phyloP scores from a whole-genome alignment of 2,888 invertebrate genomes.

The Leptogaster cylindrica region DNA sequence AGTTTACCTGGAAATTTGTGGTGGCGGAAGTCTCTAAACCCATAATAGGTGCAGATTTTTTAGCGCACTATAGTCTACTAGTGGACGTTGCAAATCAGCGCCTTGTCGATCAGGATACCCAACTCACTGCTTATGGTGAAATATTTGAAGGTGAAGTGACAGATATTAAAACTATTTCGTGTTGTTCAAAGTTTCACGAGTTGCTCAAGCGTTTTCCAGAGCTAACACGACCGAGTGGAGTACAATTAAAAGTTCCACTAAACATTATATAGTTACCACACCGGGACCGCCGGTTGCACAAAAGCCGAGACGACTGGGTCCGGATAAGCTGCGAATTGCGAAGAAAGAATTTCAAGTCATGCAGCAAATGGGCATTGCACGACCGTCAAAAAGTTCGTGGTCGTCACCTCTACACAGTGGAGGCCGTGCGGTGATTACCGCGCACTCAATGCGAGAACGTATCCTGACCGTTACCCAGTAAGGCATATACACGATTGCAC shows the following conservation, averaged over 20 bases:
- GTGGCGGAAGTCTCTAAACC: not conserved
- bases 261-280: not conserved
- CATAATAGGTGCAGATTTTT: not conserved
- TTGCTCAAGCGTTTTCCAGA: not conserved
- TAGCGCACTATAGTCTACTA: not conserved
- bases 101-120: not conserved
- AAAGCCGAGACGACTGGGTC: not conserved
- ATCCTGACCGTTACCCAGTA: no score
- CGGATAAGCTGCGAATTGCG: slow-evolving; percentile 38
- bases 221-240: not conserved
- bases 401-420: not conserved
- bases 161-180: not conserved
- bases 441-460: no score
- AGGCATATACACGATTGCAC: no score
- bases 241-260: not conserved
- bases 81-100: not conserved
- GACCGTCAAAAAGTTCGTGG: slow-evolving; percentile 41
- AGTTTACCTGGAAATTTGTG: not conserved
- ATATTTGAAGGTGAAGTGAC: no score
- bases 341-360: slow-evolving; percentile 37
- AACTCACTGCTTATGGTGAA: not conserved
- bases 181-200: not conserved
- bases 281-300: not conserved
- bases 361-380: no score
- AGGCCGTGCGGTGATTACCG: slow-evolving; percentile 3